Percentiles rank a stretch among this genome's conserved stretches.
These are phyloP conservation scores for Caenorhabditis tropicalis DNA, from an alignment of 1,140 invertebrate species.

Conservation along the genomic window DNA sequence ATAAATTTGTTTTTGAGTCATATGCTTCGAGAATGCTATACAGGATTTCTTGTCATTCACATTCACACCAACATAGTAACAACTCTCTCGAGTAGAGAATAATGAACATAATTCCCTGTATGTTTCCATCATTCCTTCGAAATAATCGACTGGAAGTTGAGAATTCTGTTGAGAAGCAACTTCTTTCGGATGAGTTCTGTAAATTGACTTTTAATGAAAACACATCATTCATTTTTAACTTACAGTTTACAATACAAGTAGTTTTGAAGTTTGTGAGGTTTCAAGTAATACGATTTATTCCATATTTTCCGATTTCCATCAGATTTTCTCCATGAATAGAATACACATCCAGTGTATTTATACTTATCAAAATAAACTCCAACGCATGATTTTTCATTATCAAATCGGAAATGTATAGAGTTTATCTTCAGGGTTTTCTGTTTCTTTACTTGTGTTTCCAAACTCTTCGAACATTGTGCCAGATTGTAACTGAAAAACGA, in stretches of 20 bases:
- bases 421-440: not conserved
- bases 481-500: slow-evolving; percentile 12
- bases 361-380: not conserved
- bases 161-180: not conserved
- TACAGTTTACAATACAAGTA: not conserved
- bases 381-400: slow-evolving; percentile 17
- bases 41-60: not conserved
- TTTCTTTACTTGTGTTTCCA: not conserved
- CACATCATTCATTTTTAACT: not conserved
- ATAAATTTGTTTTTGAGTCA: not conserved
- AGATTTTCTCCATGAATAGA: not conserved
- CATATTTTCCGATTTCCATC: not conserved
- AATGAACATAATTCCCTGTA: not conserved
- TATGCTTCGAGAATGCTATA: not conserved
- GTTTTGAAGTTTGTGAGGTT: not conserved
- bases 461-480: not conserved
- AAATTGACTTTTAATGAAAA: no score
- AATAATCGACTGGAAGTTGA: not conserved
- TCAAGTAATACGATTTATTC: not conserved
- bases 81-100: not conserved
- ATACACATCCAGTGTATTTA: not conserved
- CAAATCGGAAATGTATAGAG: not conserved
- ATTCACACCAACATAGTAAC: not conserved
- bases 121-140: not conserved
- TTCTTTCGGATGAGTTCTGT: not conserved